These are phyloP conservation scores for Venustaconcha ellipsiformis DNA, from an alignment of 1,140 invertebrate genomes.

Conservation along the genomic window DNA sequence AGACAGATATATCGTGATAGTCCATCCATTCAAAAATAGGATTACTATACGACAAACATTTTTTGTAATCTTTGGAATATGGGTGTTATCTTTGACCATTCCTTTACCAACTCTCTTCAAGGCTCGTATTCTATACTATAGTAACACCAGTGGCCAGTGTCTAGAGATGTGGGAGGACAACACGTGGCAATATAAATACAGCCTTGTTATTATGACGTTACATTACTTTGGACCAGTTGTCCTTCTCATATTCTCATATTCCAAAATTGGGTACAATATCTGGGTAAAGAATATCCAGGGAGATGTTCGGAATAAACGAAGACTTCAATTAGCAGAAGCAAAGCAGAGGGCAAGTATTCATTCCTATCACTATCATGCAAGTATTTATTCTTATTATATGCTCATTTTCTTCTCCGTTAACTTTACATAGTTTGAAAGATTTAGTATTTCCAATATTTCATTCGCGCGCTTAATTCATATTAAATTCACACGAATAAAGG, in stretches of 20 bases:
- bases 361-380: not conserved
- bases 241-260: constrained; percentile 87
- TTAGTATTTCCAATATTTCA: too few relatives aligned
- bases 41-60: constrained; percentile 80
- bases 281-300: constrained; percentile 89
- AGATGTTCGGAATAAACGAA: constrained; percentile 84
- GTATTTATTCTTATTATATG: too few relatives aligned
- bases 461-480: too few relatives aligned
- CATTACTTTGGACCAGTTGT: constrained; percentile 86
- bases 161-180: constrained; percentile 43
- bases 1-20: constrained; percentile 93
- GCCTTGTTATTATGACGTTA: constrained; percentile 80
- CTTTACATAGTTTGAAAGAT: too few relatives aligned
- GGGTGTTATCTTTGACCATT: constrained; percentile 82
- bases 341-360: constrained; percentile 85
- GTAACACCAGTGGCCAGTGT: constrained; percentile 47
- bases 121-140: constrained; percentile 52
- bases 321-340: constrained; percentile 84
- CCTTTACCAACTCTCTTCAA: constrained; percentile 84
- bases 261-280: constrained; percentile 85
- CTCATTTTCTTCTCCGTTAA: too few relatives aligned
- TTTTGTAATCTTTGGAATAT: constrained; percentile 80
- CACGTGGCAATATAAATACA: constrained; percentile 73
- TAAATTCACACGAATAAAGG: too few relatives aligned
- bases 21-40: constrained; percentile 85